These are phyloP conservation scores for Drosophila bifasciata DNA, from an alignment of 1,140 invertebrate species.

Conservation along the genomic window DNA sequence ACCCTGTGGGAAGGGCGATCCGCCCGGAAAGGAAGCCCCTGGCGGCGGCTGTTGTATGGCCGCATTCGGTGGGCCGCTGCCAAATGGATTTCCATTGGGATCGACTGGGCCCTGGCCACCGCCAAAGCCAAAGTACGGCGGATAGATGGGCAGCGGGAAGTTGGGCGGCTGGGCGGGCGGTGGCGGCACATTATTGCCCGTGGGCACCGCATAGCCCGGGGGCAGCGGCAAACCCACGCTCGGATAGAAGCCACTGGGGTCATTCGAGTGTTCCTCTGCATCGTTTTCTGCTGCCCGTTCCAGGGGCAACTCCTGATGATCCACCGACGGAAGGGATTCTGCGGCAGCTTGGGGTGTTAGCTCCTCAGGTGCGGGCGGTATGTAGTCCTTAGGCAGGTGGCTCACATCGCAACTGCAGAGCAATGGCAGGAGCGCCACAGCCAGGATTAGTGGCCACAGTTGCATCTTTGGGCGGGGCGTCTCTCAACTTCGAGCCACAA, in stretches of 20 bases:
- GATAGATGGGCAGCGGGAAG: constrained; percentile 70
- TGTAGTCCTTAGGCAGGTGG: constrained; percentile 55
- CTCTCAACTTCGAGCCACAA: constrained; percentile 30
- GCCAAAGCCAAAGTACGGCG: constrained; percentile 66
- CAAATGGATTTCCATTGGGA: constrained; percentile 29
- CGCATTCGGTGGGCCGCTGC: constrained; percentile 12
- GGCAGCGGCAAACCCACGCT: constrained; percentile 46
- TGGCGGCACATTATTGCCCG: constrained; percentile 44
- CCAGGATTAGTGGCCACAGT: constrained; percentile 31
- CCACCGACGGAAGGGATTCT: not conserved
- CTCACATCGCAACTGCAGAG: constrained; percentile 56
- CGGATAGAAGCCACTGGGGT: constrained; percentile 53
- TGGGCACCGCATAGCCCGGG: constrained; percentile 57
- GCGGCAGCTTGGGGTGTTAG: too few species aligned
- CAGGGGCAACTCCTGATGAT: constrained; percentile 8
- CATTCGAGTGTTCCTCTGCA: constrained; percentile 7
- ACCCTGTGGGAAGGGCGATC: constrained; percentile 18
- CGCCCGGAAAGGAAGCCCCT: constrained; percentile 7
- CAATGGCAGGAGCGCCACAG: constrained; percentile 48
- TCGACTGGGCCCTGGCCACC: constrained; percentile 20
- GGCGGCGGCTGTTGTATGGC: constrained; percentile 20
- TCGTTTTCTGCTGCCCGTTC: too few species aligned
- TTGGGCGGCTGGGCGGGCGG: constrained; percentile 52
- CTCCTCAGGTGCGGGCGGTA: constrained; percentile 19
- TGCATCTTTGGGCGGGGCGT: constrained; percentile 15